Evolutionary conservation across 2,888 invertebrate species (phyloP).

Genomic region (Amphipoea oculea): DNA sequence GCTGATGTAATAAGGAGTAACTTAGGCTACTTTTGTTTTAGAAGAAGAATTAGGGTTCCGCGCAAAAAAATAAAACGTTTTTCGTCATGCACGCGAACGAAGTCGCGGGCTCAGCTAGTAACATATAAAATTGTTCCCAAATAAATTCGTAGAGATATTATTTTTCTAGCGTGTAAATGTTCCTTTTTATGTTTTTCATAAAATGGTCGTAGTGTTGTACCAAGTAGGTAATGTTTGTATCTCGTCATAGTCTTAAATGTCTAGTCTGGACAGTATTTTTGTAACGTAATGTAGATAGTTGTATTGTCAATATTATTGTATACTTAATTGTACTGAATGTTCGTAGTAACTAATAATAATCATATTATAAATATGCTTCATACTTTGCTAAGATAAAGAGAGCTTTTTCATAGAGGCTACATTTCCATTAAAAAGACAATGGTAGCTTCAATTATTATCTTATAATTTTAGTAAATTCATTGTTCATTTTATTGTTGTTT

Average conservation of each 20-base stretch:
- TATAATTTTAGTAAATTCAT: conserved; percentile 6
- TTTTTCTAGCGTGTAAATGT: conserved; percentile 12
- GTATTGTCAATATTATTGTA: conserved; percentile 28
- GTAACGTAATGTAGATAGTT: conserved; percentile 49
- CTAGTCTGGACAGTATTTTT: conserved; percentile 69
- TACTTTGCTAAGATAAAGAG: conserved; percentile 47
- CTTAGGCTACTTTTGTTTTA: no score
- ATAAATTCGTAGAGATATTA: not conserved
- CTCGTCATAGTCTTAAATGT: conserved; percentile 52
- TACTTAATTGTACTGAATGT: conserved; percentile 49
- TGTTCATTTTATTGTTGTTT: conserved; percentile 12
- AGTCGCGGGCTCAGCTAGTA: no score
- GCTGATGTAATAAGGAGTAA: no score
- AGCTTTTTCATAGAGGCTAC: conserved; percentile 36
- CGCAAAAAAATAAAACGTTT: no score
- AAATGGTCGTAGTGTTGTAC: conserved; percentile 33
- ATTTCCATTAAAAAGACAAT: conserved; percentile 25
- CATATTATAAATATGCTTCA: conserved; percentile 23
- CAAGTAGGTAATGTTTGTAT: conserved; percentile 26
- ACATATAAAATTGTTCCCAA: not conserved
- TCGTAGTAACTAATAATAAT: conserved; percentile 29
- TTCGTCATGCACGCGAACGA: no score
- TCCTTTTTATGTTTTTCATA: conserved; percentile 3
- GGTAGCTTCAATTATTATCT: conserved; percentile 18
- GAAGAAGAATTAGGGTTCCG: no score